phyloP scores from a whole-genome alignment of 2,113 vertebrate genomes.

The Candoia aspera region DNA sequence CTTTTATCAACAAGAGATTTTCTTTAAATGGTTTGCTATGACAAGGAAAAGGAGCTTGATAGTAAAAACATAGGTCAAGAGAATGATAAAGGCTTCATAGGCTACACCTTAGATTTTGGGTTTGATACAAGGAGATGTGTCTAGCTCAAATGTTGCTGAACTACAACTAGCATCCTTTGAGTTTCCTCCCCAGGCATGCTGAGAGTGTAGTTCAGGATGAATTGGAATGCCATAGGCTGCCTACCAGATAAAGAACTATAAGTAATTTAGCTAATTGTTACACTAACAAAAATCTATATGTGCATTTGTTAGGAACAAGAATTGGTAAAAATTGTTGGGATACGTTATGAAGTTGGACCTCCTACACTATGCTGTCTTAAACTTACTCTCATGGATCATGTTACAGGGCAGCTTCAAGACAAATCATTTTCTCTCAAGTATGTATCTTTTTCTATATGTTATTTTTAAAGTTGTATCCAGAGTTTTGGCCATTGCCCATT shows the following conservation, averaged over 20 bases:
- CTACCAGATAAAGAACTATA: neutral
- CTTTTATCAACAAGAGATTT: neutral
- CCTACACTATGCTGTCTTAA: constrained; percentile 96
- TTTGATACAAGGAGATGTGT: too few relatives aligned
- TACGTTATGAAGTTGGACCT: constrained; percentile 93
- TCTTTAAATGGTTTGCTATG: neutral
- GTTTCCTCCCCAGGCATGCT: neutral
- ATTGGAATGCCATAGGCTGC: neutral
- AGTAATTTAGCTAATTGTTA: neutral
- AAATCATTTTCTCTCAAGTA: constrained; percentile 95
- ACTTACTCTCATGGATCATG: constrained; percentile 90
- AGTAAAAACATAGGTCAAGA: too few relatives aligned
- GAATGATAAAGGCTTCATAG: too few relatives aligned
- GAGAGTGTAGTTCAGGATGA: neutral
- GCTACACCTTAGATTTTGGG: too few relatives aligned
- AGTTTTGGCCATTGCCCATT: fast-evolving
- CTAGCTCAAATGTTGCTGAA: neutral
- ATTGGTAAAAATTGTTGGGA: constrained; percentile 96
- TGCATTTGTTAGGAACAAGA: constrained; percentile 89
- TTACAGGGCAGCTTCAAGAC: constrained; percentile 86
- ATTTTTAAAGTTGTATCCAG: neutral
- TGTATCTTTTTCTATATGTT: constrained; percentile 10
- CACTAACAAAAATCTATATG: constrained; percentile 19
- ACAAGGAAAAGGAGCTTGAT: too few relatives aligned
- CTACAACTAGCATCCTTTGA: neutral